Base-by-base conservation (phyloP, 1,140 invertebrate species). In the Acromyrmex charruanus region DNA sequence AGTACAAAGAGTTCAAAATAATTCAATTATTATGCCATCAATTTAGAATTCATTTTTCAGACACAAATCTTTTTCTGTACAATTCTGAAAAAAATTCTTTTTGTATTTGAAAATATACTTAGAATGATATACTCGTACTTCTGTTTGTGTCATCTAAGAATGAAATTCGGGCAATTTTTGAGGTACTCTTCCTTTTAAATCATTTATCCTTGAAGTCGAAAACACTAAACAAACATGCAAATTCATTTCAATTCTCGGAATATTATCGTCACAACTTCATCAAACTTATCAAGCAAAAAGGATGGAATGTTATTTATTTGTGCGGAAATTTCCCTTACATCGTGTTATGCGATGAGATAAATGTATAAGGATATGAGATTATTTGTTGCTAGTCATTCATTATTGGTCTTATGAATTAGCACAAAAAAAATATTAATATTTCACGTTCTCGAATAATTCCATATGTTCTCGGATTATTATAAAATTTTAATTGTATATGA, bases 251-350 rank as follows among this genome's bases (percentile, higher is more conserved):
- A 49, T 77, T 21, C 1, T 53, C 7, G 14, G 5, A 7, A 14
- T 69, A 1, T 28, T 55, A 44, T 66, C 14, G 65, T 81, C 9
- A 80, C 16, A 80, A 28, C 31, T 68, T 80, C 77, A 9, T 69
- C 14, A 69, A n/a, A 18, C n/a, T 55, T 9, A 16, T 53, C 28
- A n/a, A 66, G 16, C 18, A 16, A 9, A 35, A 66, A 51, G 12
- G 5, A 53, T 0, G 49, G 21, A 80, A 81, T 44, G 0, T 10
- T 81, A 44, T 81, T 55, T 71, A 21, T 2, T 28, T 14, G 6
- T 10, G 6, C 65, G 35, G 21, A 14, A 28, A 81, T 81, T 81
- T 49, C 16, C 16, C 10, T 9, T 7, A 14, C 21, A 39, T 59
- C 6, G 0, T 9, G 35, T 80, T 39, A 55, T 28, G 21, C 4